phyloP scores from a whole-genome alignment of 2,113 vertebrate species.

The Catharus bicknelli region DNA sequence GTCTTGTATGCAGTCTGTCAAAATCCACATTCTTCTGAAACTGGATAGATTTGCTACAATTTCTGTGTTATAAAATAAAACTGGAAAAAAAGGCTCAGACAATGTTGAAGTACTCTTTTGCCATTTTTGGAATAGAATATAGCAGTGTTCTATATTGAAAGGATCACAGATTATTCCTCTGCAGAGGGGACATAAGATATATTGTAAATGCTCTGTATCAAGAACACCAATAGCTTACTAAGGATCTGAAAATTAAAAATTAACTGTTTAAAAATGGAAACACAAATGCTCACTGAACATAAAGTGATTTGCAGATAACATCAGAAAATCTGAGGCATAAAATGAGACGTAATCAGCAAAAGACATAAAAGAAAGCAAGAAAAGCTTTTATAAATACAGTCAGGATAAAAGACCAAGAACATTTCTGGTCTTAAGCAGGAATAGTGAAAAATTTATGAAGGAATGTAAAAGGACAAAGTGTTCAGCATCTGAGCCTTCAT shows the following conservation, averaged over 20 bases:
- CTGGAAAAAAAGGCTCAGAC: neutral
- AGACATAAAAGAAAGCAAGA: neutral
- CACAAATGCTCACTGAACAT: neutral
- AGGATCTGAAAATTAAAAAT: constrained; percentile 27
- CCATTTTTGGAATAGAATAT: neutral
- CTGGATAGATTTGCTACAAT: neutral
- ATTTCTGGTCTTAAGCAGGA: neutral
- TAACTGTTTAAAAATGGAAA: constrained; percentile 13
- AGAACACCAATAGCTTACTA: constrained; percentile 15
- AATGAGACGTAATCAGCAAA: neutral
- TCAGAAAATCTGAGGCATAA: constrained; percentile 19
- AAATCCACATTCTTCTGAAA: constrained; percentile 13
- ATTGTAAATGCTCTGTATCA: neutral
- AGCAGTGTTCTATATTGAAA: neutral
- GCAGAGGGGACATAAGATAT: neutral
- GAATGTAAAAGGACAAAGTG: neutral
- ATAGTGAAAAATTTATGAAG: constrained; percentile 14
- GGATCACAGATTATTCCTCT: neutral
- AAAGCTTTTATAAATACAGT: constrained; percentile 1
- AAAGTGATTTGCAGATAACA: neutral
- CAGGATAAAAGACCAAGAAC: neutral
- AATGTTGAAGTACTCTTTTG: neutral
- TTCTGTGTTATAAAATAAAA: neutral
- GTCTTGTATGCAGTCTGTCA: neutral
- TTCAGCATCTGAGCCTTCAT: neutral